Evolutionary conservation across 2,797 vertebrate species (phyloP).

Genomic region (Mus caroli): DNA sequence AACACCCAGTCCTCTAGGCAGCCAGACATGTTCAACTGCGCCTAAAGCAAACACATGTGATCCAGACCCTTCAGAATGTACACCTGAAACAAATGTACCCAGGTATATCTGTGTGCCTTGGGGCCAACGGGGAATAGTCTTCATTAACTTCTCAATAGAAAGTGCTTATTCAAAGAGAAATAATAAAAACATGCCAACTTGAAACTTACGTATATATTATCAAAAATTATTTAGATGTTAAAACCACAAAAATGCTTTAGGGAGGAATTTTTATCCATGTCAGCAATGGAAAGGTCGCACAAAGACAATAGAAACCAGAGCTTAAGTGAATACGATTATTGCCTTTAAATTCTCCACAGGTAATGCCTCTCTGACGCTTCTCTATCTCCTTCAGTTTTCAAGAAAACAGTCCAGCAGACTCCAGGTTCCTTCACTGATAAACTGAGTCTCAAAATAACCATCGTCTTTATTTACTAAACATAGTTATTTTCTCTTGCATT

Average conservation of each 20-base stretch:
- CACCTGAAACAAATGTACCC: not conserved
- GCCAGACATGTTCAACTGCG: not conserved
- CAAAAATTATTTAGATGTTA: slow-evolving; percentile 11
- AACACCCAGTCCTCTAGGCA: not conserved
- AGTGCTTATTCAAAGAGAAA: slow-evolving; percentile 36
- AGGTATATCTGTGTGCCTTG: not conserved
- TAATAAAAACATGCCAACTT: not conserved
- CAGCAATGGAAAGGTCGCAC: not conserved
- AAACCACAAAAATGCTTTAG: not conserved
- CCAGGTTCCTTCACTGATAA: not conserved
- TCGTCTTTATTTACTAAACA: slow-evolving; percentile 15
- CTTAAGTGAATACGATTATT: not conserved
- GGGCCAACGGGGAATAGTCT: not conserved
- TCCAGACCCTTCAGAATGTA: not conserved
- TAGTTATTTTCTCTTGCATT: slow-evolving; percentile 7
- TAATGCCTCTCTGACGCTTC: not conserved
- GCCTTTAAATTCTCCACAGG: slow-evolving; percentile 30
- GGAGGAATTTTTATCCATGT: not conserved
- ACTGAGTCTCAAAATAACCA: not conserved
- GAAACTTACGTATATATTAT: not conserved
- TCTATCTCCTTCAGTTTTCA: not conserved
- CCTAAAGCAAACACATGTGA: not conserved
- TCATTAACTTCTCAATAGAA: slow-evolving; percentile 41
- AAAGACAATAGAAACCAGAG: not conserved
- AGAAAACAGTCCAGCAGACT: not conserved